These are phyloP conservation scores for Caenorhabditis angaria DNA, from an alignment of 2,888 invertebrate species.

Conservation along the genomic window DNA sequence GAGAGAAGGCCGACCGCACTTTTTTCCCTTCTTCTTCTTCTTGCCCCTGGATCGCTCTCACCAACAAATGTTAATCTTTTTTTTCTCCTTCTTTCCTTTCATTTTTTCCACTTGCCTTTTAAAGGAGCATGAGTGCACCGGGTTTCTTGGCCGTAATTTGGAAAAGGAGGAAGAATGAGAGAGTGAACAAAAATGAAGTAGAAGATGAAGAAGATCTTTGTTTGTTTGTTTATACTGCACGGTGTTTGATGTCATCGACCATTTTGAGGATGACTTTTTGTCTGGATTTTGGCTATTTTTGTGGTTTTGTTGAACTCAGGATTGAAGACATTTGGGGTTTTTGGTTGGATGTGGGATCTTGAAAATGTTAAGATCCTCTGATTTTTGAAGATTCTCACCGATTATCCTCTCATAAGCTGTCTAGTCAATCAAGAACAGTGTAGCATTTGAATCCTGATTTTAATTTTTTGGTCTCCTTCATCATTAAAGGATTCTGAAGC, in stretches of 20 bases:
- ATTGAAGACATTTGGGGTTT: no score
- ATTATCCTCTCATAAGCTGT: no score
- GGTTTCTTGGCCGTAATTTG: background rate
- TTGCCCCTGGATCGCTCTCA: conserved; percentile 1
- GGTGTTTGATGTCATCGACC: conserved; percentile 2
- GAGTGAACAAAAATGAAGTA: background rate
- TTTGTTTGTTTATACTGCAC: background rate
- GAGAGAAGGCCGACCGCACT: conserved; percentile 10
- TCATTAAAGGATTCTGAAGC: no score
- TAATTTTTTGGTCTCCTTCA: no score
- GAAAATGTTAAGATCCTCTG: no score
- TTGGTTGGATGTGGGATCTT: no score
- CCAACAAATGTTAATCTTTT: conserved; percentile 4
- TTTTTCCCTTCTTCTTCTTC: background rate
- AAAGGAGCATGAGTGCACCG: background rate
- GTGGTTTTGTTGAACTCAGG: no score
- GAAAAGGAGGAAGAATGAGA: background rate
- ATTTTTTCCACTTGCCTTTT: background rate
- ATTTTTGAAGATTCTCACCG: no score
- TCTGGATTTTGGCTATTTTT: no score
- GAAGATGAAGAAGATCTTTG: conserved; percentile 1
- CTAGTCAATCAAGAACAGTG: no score
- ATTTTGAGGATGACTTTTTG: no score
- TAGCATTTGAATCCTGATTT: no score
- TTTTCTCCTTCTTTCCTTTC: background rate